Percentiles rank a stretch among this genome's conserved stretches.
Conservation (phyloP, 2,797 vertebrate genomes). For the Channallabes apus region DNA sequence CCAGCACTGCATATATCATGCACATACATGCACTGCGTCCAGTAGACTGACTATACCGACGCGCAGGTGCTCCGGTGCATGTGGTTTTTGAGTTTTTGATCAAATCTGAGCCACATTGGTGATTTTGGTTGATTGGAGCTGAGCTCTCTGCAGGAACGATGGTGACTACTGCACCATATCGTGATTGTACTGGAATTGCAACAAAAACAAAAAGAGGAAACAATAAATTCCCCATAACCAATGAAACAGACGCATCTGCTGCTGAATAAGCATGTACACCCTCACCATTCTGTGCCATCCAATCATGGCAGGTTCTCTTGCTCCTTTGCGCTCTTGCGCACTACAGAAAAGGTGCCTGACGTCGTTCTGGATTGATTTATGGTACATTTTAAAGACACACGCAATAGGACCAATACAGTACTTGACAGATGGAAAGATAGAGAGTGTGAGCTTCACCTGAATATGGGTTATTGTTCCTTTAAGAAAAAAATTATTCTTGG, state of each 20-base stretch:
- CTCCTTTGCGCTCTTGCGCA: constrained; percentile 12
- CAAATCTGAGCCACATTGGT: not conserved
- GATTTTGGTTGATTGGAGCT: not conserved
- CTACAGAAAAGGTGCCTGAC: constrained; percentile 11
- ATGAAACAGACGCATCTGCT: constrained; percentile 42
- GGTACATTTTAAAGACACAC: not conserved
- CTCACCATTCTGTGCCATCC: constrained; percentile 43
- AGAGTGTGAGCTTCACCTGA: not conserved
- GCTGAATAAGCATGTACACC: constrained; percentile 49
- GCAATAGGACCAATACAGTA: not conserved
- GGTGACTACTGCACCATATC: not conserved
- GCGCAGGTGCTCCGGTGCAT: constrained; percentile 31
- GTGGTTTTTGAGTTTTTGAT: not conserved
- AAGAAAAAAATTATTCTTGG: not conserved
- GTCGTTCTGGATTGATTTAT: not conserved
- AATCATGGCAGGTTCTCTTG: constrained; percentile 10
- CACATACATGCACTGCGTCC: constrained; percentile 1
- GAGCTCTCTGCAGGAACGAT: not conserved
- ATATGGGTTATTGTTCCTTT: not conserved
- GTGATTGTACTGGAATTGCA: not conserved
- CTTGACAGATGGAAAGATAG: not conserved
- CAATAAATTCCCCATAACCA: constrained; percentile 35
- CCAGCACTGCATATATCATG: not conserved
- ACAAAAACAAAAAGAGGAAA: not conserved
- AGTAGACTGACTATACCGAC: not conserved